A percentile compares a stretch with the other conserved stretches of the same genome.
phyloP scores from a whole-genome alignment of 2,113 vertebrate genomes.

The Apus apus region DNA sequence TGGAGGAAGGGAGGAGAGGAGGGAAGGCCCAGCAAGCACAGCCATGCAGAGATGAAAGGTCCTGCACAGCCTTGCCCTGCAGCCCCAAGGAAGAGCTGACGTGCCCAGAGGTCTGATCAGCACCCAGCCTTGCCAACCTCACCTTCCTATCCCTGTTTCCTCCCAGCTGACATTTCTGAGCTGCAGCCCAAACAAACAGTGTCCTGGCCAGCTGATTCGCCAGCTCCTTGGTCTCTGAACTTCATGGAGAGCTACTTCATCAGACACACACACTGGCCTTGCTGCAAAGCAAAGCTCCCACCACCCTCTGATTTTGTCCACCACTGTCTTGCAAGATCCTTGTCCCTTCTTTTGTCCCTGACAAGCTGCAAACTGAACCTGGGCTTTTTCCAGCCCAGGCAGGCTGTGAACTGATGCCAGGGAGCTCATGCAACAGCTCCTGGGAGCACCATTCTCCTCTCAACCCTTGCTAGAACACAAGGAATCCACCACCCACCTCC shows the following conservation, averaged over 20 bases:
- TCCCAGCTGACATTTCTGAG: not conserved
- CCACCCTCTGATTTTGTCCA: not conserved
- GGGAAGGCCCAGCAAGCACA: not conserved
- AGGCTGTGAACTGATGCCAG: not conserved
- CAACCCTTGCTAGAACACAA: not conserved
- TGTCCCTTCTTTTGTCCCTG: not conserved
- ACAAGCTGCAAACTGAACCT: not conserved
- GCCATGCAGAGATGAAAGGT: rapidly evolving
- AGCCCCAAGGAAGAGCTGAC: not conserved
- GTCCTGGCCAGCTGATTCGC: not conserved
- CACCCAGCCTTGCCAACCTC: not conserved
- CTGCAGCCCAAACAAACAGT: not conserved
- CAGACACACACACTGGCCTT: rapidly evolving
- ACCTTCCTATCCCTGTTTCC: not conserved
- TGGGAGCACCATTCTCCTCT: not conserved
- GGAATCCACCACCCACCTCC: not conserved
- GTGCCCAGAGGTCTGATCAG: not conserved
- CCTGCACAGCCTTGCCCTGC: not conserved
- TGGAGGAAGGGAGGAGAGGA: not conserved
- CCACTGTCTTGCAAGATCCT: not conserved
- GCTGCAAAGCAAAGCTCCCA: not conserved
- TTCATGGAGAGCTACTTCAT: not conserved
- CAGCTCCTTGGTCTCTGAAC: not conserved
- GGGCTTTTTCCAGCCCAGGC: not conserved
- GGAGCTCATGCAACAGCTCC: rapidly evolving